These are phyloP conservation scores for Chironomus striatipennis DNA, from an alignment of 1,140 invertebrate species.

Conservation along the genomic window DNA sequence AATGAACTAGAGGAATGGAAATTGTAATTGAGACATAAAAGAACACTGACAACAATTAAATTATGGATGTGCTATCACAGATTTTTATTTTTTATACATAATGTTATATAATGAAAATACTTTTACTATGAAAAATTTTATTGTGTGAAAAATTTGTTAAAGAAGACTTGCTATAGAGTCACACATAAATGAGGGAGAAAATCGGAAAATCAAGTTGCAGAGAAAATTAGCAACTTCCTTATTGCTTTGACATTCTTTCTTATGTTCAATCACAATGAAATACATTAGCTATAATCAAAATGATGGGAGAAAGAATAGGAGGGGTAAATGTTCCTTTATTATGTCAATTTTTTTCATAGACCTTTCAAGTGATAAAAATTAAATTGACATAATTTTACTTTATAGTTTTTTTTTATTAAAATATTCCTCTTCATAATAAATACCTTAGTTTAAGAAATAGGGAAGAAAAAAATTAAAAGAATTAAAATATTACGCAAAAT, in stretches of 20 bases:
- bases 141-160: no score
- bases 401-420: no score
- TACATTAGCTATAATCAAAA: background rate
- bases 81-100: background rate
- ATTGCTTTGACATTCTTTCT: constrained; percentile 7
- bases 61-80: background rate
- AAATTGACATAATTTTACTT: no score
- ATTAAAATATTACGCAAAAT: no score
- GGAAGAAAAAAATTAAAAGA: no score
- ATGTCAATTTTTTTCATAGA: background rate
- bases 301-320: background rate
- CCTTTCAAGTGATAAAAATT: no score
- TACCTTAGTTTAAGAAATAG: no score
- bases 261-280: background rate
- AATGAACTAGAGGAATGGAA: background rate
- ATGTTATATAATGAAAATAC: no score
- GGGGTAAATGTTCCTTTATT: background rate
- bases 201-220: background rate
- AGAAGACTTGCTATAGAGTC: no score
- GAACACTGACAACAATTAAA: background rate
- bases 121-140: no score
- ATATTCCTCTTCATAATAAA: no score
- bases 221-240: constrained; percentile 6
- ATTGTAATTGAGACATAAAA: constrained; percentile 1
- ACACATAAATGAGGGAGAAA: background rate